Evolutionary conservation across 2,888 invertebrate genomes (phyloP), one percentile per base, ranked within the genome.

Genomic region (Rhodophaea formosa): DNA sequence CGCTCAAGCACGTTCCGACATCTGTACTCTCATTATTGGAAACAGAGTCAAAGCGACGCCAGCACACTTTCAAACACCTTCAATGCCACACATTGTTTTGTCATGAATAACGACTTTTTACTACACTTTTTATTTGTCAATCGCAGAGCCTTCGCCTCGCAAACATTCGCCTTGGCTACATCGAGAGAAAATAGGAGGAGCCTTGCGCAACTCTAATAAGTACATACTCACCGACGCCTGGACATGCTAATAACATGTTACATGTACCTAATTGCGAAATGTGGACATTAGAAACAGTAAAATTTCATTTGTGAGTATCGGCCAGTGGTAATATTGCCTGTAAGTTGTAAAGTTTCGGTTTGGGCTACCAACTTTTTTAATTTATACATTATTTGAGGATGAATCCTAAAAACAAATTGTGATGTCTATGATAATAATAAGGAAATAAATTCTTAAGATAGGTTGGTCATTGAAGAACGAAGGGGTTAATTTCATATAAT

Each of bases 131-230:
- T 53, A 42, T 53, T 53, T 53, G 42, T 10, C 53, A 53, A 53
- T 53, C 53, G 53, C 53, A 42, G 23, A 53, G 53, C 53, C 42
- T 54, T 54, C 53, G 53, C 53, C 30, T 15, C 15, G 53, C 53
- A 54, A 53, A 44, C 49, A 49, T 54, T 54, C 53, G 53, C 53
- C 44, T 54, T 45, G 53, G 53, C 53, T 44, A 3, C 23, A 16
- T 15, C 29, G 39, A 39, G 39, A 52, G 43, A 54, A 54, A 54
- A 54, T 30, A 49, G 32, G 44, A 51, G 51, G 12, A 32, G 52
- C 15, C 35, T 35, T 32, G 30, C 12, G 17, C 16, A 43, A 53
- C 14, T 44, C 44, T 45, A 32, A 54, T 54, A 44, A 54, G 30
- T 15, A n/a, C 6, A 12, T 12, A 17, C 45, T 45, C 16, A 45